Conservation (phyloP, 2,113 vertebrate species). For the Amphiprion ocellaris region DNA sequence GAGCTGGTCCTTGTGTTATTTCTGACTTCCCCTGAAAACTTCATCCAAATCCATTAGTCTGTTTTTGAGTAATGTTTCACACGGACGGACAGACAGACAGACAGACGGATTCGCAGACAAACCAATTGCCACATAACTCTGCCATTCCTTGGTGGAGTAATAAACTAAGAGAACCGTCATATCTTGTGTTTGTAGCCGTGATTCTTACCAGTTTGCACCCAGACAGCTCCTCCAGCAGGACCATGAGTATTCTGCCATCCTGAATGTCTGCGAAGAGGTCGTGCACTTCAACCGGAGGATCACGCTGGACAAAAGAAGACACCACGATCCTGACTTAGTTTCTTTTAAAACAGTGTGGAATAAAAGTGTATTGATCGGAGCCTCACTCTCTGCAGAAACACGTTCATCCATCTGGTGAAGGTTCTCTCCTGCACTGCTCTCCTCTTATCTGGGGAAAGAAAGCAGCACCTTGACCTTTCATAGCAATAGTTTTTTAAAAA, state of each 20-base stretch:
- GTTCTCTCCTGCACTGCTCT: conserved; percentile 56
- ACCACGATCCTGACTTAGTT: not conserved
- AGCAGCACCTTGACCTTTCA: not conserved
- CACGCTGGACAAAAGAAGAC: conserved; percentile 72
- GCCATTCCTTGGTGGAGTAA: too few species aligned
- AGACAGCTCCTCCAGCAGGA: conserved; percentile 90
- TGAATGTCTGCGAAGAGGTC: conserved; percentile 91
- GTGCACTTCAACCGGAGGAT: conserved; percentile 88
- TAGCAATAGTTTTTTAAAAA: not conserved
- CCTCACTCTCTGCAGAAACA: conserved; percentile 71
- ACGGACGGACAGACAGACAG: too few species aligned
- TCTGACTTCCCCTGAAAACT: too few species aligned
- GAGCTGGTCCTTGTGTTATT: too few species aligned
- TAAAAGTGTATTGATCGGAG: not conserved
- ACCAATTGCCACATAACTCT: too few species aligned
- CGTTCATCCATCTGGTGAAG: conserved; percentile 79
- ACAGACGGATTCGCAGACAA: too few species aligned
- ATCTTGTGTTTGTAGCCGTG: too few species aligned
- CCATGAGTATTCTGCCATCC: conserved; percentile 93
- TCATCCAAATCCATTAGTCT: too few species aligned
- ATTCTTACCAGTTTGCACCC: conserved; percentile 88
- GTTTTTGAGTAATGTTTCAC: too few species aligned
- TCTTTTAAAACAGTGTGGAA: not conserved
- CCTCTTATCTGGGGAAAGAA: conserved; percentile 53
- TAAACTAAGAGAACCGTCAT: too few species aligned